A percentile compares a stretch with the other conserved stretches of the same genome.
Conservation (phyloP, 2,888 invertebrate genomes). For the Drepanosiphum platanoidis region DNA sequence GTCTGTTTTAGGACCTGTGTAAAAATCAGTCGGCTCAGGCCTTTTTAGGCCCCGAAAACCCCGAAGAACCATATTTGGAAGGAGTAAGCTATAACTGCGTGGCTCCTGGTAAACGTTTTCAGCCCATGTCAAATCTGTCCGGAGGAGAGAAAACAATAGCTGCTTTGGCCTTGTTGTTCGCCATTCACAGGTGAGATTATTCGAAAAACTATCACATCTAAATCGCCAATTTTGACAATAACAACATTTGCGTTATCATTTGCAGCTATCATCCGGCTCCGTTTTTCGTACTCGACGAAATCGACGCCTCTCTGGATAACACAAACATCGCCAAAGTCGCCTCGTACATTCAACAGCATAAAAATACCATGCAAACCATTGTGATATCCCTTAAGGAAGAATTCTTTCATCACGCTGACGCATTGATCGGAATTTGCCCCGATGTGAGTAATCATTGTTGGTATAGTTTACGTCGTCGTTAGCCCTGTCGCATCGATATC, state of each 20-base stretch:
- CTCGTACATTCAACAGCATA: slow-evolving; percentile 92
- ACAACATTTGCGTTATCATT: slow-evolving; percentile 52
- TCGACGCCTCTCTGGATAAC: slow-evolving; percentile 99
- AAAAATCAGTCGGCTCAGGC: slow-evolving; percentile 97
- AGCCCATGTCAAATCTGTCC: slow-evolving; percentile 99
- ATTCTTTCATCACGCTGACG: slow-evolving; percentile 98
- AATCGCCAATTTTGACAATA: slow-evolving; percentile 51
- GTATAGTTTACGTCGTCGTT: too few species aligned
- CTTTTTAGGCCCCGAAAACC: slow-evolving; percentile 96
- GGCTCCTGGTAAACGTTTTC: slow-evolving; percentile 98
- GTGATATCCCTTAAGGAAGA: slow-evolving; percentile 99
- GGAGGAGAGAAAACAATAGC: slow-evolving; percentile 99
- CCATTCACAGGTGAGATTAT: slow-evolving; percentile 98
- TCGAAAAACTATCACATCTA: too few species aligned
- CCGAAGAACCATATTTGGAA: slow-evolving; percentile 98
- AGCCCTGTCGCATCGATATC: too few species aligned
- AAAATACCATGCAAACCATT: slow-evolving; percentile 91
- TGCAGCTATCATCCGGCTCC: slow-evolving; percentile 94
- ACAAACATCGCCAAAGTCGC: slow-evolving; percentile 99
- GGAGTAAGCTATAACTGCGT: slow-evolving; percentile 99
- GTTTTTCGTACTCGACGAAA: slow-evolving; percentile 99
- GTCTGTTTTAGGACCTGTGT: slow-evolving; percentile 76
- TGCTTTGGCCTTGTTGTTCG: slow-evolving; percentile 95
- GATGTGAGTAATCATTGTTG: slow-evolving; percentile 78
- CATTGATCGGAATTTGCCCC: slow-evolving; percentile 96